Evolutionary conservation across 2,888 invertebrate species (phyloP), one percentile per base, ranked within the genome.

Genomic region (Troglohyphantes excavatus): DNA sequence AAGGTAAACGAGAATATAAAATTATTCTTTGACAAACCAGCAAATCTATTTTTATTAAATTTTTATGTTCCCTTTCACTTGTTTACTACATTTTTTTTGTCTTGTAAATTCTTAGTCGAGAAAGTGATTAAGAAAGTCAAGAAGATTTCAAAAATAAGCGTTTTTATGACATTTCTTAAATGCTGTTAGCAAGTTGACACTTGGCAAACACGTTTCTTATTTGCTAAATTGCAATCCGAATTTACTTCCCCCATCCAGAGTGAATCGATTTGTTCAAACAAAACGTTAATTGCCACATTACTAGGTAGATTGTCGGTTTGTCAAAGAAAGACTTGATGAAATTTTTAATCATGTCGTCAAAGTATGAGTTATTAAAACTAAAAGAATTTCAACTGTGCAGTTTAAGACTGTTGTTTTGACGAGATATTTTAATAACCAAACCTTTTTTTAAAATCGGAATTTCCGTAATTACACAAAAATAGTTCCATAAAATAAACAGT

Each of bases 41-140:
- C 19, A 61, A 29, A 21, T 19, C 26, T 61, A n/a, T n/a, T n/a
- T n/a, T 33, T 59, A 11, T n/a, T 21, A 61, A 29, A 61, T 13
- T 61, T 39, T 33, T 59, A 19, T 21, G 29, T 33, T 61, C 19
- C n/a, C 5, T 2, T 73, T 17, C 27, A 5, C 29, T 7, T 13
- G 26, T 72, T 72, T 72, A 72, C 59, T 61, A 19, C 59, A 29
- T 26, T 75, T 68, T 61, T n/a, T n/a, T n/a, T 59, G 2, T 19
- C n/a, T 26, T 9, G 7, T 13, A 19, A 73, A 73, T 23, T 59
- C 61, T 75, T 75, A 17, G 59, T 13, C 19, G 13, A 33, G 33
- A 29, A 19, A 75, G 21, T 75, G 75, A 75, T 75, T 61, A 75
- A 59, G 29, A 21, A 11, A 33, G 9, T 11, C 19, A 61, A 75